These are phyloP conservation scores for Caenorhabditis zanzibari DNA, from an alignment of 2,888 invertebrate species.

Conservation along the genomic window DNA sequence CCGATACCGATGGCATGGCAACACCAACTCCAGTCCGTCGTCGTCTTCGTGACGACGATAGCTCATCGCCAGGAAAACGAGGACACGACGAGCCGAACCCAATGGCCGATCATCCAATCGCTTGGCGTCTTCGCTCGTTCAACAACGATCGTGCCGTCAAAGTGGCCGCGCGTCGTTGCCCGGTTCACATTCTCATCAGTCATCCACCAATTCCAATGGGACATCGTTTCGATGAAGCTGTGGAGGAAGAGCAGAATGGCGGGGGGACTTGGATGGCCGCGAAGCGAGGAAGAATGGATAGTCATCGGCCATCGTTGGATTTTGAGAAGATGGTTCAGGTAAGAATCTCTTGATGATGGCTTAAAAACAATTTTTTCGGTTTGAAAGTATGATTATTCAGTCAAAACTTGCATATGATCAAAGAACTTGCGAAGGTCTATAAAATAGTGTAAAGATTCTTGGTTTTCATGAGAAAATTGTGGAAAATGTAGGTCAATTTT, in stretches of 20 bases:
- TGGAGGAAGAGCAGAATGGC: conserved; percentile 29
- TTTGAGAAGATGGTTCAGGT: conserved; percentile 74
- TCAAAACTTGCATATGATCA: no score
- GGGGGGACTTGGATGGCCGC: conserved; percentile 47
- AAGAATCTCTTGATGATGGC: not conserved
- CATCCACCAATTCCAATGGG: conserved; percentile 45
- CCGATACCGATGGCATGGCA: conserved; percentile 55
- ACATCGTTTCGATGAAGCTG: conserved; percentile 45
- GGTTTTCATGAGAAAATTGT: no score
- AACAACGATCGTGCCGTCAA: conserved; percentile 62
- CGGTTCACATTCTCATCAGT: conserved; percentile 61
- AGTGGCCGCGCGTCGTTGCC: conserved; percentile 60
- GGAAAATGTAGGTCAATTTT: no score
- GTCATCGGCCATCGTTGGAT: conserved; percentile 69
- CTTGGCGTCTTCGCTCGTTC: conserved; percentile 62
- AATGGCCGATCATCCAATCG: conserved; percentile 65
- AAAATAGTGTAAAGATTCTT: no score
- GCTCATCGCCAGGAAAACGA: conserved; percentile 51
- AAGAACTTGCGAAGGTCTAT: no score
- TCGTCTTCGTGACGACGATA: conserved; percentile 44
- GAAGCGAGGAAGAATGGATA: conserved; percentile 63
- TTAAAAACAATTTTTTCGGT: no score
- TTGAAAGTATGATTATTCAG: no score
- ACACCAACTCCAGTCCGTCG: conserved; percentile 62
- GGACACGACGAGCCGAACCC: conserved; percentile 46